These are phyloP conservation scores for Solenopsis invicta DNA, from an alignment of 1,140 invertebrate species.

Conservation along the genomic window DNA sequence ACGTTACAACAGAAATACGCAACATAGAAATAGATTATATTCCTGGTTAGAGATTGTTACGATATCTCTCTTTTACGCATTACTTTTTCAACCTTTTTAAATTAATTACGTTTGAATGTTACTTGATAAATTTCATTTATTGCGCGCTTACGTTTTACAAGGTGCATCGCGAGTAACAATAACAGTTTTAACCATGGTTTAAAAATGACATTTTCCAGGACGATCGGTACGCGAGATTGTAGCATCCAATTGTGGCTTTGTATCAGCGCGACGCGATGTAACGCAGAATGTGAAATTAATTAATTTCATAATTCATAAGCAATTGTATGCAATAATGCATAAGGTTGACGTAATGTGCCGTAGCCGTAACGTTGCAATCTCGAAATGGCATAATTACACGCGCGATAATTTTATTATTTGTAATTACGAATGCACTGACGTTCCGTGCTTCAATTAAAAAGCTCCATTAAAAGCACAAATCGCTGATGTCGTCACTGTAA, in stretches of 20 bases:
- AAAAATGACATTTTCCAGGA: conserved; percentile 62
- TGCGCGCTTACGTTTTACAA: conserved; percentile 46
- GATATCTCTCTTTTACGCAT: conserved; percentile 5
- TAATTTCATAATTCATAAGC: conserved; percentile 66
- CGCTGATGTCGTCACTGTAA: neutral
- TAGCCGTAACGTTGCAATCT: conserved; percentile 51
- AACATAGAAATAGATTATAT: conserved; percentile 57
- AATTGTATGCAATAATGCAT: conserved; percentile 62
- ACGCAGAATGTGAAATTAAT: conserved; percentile 62
- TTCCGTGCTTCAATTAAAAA: conserved; percentile 48
- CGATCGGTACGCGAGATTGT: conserved; percentile 46
- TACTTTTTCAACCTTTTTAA: neutral
- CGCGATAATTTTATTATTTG: conserved; percentile 64
- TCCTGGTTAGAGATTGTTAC: conserved; percentile 31
- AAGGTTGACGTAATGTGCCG: conserved; percentile 59
- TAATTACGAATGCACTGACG: conserved; percentile 42
- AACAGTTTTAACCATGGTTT: conserved; percentile 52
- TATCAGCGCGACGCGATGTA: conserved; percentile 48
- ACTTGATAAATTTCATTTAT: conserved; percentile 57
- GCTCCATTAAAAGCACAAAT: conserved; percentile 29
- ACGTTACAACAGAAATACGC: conserved; percentile 61
- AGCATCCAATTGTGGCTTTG: conserved; percentile 65
- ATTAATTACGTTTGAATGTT: conserved; percentile 32
- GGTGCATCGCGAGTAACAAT: conserved; percentile 38
- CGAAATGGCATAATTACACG: conserved; percentile 57